Conservation (phyloP, 2,113 vertebrate species). For the Protobothrops mucrosquamatus region DNA sequence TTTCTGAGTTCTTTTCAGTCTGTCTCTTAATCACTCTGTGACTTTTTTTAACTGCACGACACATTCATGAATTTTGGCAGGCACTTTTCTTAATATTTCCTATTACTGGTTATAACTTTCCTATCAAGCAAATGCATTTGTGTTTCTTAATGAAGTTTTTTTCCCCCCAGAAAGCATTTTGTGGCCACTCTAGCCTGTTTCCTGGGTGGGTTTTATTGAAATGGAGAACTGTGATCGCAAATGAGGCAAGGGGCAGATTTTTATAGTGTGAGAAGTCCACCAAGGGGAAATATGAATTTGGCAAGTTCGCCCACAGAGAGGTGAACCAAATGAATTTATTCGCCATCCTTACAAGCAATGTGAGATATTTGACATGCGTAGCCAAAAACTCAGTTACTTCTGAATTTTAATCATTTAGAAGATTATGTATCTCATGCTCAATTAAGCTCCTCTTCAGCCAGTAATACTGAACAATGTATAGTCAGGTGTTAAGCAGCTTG, state of each 20-base stretch:
- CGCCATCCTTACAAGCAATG: neutral
- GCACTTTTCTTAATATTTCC: neutral
- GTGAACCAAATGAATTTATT: neutral
- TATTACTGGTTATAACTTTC: neutral
- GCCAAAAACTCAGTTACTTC: neutral
- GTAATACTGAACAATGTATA: neutral
- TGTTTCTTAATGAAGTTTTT: neutral
- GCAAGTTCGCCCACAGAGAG: neutral
- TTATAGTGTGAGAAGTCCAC: neutral
- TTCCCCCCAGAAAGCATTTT: neutral
- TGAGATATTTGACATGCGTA: neutral
- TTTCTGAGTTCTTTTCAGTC: neutral
- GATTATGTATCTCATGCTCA: slow-evolving; percentile 1
- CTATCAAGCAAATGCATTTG: neutral
- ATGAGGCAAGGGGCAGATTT: neutral
- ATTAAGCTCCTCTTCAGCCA: neutral
- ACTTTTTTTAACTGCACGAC: neutral
- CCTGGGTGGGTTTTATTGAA: neutral
- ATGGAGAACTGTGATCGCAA: neutral
- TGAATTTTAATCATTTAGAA: slow-evolving; percentile 3
- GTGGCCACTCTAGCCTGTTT: neutral
- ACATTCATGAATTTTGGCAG: neutral
- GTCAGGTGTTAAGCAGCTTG: neutral
- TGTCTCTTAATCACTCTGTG: neutral
- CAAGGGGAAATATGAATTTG: neutral